Percentiles rank a stretch among this genome's conserved stretches.
Conservation (phyloP, 2,888 invertebrate genomes). For the Yponomeuta plumbellus region DNA sequence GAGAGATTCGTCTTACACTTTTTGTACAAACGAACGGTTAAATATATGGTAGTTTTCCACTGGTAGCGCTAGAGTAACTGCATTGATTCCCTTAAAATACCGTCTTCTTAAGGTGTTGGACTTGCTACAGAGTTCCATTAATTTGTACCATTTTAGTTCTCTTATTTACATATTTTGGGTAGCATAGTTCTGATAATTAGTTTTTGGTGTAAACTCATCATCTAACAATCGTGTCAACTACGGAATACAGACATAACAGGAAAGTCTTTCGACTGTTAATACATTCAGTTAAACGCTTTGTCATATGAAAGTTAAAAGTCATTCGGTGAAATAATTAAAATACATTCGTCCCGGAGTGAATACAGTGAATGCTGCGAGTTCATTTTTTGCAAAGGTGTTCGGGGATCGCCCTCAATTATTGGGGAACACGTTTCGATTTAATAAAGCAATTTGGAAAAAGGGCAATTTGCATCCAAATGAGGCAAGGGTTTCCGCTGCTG, state of each 20-base stretch:
- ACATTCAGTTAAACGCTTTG: not conserved
- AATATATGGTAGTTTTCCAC: too few species aligned
- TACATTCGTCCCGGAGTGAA: not conserved
- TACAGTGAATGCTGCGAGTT: not conserved
- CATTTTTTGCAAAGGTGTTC: constrained; percentile 15
- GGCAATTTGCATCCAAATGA: constrained; percentile 62
- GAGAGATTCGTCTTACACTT: too few species aligned
- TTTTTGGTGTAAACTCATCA: too few species aligned
- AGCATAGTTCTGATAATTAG: too few species aligned
- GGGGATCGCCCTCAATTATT: constrained; percentile 43
- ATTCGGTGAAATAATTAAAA: not conserved
- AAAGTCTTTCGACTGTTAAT: not conserved
- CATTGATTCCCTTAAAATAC: too few species aligned
- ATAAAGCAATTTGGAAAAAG: constrained; percentile 71
- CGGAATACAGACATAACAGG: not conserved
- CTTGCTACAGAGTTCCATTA: too few species aligned
- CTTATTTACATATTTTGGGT: too few species aligned
- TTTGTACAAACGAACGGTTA: too few species aligned
- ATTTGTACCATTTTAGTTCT: too few species aligned
- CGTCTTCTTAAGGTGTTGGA: too few species aligned
- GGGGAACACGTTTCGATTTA: constrained; percentile 67
- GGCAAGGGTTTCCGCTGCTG: constrained; percentile 43
- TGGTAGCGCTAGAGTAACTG: too few species aligned
- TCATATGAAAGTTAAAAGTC: constrained; percentile 25
- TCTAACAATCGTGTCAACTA: too few species aligned